phyloP scores from a whole-genome alignment of 2,797 vertebrate genomes.

The Spatula clypeata region DNA sequence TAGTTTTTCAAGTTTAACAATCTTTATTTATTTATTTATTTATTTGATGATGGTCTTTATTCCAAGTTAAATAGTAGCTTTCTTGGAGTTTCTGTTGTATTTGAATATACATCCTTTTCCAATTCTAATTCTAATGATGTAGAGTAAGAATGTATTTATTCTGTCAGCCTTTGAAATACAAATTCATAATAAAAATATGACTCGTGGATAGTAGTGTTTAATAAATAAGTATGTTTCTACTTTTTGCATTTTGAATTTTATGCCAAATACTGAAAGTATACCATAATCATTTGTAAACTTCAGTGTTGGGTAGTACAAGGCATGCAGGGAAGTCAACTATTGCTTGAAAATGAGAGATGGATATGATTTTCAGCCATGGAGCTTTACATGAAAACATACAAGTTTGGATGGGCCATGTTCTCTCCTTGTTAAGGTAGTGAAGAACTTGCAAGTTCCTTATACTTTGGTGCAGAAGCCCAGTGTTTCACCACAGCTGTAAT shows the following conservation, averaged over 20 bases:
- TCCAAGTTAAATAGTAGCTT: neutral
- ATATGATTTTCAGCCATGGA: neutral
- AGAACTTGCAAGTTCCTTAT: neutral
- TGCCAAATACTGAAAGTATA: neutral
- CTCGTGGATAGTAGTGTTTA: neutral
- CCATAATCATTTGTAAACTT: neutral
- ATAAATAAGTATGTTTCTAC: neutral
- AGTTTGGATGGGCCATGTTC: neutral
- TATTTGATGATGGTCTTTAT: neutral
- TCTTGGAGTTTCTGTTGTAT: neutral
- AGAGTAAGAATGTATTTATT: neutral
- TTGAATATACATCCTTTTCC: neutral
- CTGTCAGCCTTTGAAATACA: neutral
- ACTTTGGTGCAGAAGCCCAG: fast-evolving
- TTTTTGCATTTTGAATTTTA: neutral
- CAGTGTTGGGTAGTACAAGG: neutral
- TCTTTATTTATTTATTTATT: no score
- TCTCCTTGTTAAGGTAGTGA: neutral
- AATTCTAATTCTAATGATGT: neutral
- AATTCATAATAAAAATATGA: neutral
- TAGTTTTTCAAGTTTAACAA: neutral
- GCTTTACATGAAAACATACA: neutral
- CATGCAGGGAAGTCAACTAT: neutral
- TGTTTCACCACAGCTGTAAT: neutral
- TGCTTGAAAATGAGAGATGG: neutral